These are phyloP conservation scores for Nicator chloris DNA, from an alignment of 2,113 vertebrate genomes.

Conservation along the genomic window DNA sequence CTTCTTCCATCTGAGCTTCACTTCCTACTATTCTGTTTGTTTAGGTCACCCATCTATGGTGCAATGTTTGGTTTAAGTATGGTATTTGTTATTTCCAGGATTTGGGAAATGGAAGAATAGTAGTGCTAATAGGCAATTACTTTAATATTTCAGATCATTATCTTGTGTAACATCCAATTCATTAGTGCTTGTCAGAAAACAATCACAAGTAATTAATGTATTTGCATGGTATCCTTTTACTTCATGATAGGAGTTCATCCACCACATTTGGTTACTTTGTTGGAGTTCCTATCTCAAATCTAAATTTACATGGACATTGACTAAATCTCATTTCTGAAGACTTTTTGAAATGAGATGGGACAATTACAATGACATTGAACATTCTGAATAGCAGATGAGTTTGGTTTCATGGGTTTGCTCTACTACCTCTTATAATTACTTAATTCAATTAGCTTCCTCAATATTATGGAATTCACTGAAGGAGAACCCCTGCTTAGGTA, in stretches of 20 bases:
- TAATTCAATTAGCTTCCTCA: slow-evolving; percentile 18
- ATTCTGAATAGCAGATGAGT: neutral
- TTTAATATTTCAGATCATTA: neutral
- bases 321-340: neutral
- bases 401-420: neutral
- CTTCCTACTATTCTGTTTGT: neutral
- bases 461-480: neutral
- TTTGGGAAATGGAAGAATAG: neutral
- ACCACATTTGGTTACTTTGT: neutral
- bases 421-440: slow-evolving; percentile 7
- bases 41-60: neutral
- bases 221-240: neutral
- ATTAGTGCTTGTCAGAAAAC: neutral
- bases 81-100: neutral
- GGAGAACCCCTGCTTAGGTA: neutral
- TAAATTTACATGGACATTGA: neutral
- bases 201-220: neutral
- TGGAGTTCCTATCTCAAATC: neutral
- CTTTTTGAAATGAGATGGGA: neutral
- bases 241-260: neutral
- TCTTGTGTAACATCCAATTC: neutral
- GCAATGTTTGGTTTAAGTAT: neutral
- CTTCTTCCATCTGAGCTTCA: neutral
- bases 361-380: neutral
- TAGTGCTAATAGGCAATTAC: neutral